phyloP scores from a whole-genome alignment of 2,113 vertebrate species.

The Tinamus guttatus region DNA sequence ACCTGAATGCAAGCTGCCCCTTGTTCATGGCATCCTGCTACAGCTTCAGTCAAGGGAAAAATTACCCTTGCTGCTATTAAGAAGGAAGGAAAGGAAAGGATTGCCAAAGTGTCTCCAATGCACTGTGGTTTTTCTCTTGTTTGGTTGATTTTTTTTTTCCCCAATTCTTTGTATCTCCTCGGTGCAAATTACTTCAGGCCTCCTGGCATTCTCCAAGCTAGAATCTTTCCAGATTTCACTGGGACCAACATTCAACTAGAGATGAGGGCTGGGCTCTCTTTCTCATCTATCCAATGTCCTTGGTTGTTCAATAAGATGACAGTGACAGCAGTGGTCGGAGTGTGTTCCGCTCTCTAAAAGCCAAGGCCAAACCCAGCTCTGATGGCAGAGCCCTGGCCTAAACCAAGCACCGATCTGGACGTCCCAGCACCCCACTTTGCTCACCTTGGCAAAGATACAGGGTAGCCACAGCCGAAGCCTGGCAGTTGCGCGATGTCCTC shows the following conservation, averaged over 20 bases:
- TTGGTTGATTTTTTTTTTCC: too few relatives aligned
- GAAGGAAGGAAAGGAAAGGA: not conserved
- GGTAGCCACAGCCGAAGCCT: rapidly evolving
- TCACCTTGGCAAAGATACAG: not conserved
- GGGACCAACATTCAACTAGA: not conserved
- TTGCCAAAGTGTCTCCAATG: not conserved
- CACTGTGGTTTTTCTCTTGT: not conserved
- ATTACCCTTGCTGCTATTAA: not conserved
- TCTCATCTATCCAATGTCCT: not conserved
- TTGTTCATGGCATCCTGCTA: not conserved
- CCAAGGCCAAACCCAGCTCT: not conserved
- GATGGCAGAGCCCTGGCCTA: rapidly evolving
- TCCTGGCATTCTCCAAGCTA: not conserved
- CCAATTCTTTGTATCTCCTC: not conserved
- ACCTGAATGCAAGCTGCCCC: not conserved
- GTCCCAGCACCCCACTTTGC: not conserved
- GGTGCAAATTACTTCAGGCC: not conserved
- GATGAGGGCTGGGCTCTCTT: not conserved
- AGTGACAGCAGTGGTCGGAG: not conserved
- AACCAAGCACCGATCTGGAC: rapidly evolving
- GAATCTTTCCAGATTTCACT: not conserved
- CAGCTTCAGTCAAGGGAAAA: not conserved
- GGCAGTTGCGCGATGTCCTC: not conserved
- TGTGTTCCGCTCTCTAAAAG: rapidly evolving
- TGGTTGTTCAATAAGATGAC: not conserved